A percentile compares a stretch with the other conserved stretches of the same genome.
These are phyloP conservation scores for Silvanus unidentatus DNA, from an alignment of 2,888 invertebrate species.

Conservation along the genomic window DNA sequence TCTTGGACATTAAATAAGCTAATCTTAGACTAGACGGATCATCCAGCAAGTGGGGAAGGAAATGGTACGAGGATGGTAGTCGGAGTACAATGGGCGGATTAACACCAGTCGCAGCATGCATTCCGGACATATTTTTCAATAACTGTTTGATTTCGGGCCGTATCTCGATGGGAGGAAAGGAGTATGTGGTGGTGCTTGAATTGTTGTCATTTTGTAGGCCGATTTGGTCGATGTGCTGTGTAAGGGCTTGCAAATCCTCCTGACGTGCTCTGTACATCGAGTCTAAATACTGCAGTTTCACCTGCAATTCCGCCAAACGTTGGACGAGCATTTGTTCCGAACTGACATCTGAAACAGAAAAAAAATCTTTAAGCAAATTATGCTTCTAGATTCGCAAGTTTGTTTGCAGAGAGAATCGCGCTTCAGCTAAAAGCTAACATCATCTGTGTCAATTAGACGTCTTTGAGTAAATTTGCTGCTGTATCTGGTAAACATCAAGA, in stretches of 20 bases:
- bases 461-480: too few species aligned
- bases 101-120: slow-evolving; percentile 47
- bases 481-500: too few species aligned
- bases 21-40: slow-evolving; percentile 72
- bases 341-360: slow-evolving; percentile 52
- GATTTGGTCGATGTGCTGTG: slow-evolving; percentile 57
- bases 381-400: too few species aligned
- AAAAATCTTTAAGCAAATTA: slow-evolving; percentile 1
- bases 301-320: slow-evolving; percentile 69
- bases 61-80: slow-evolving; percentile 75
- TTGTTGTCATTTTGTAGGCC: slow-evolving; percentile 30
- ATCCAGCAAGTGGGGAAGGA: slow-evolving; percentile 79
- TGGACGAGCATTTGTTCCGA: slow-evolving; percentile 62
- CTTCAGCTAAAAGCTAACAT: too few species aligned
- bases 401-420: too few species aligned
- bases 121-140: slow-evolving; percentile 48
- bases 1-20: slow-evolving; percentile 69
- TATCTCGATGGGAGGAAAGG: slow-evolving; percentile 35
- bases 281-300: slow-evolving; percentile 72
- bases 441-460: too few species aligned
- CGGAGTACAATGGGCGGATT: slow-evolving; percentile 51
- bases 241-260: slow-evolving; percentile 67
- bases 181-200: slow-evolving; percentile 25
- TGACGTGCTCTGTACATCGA: slow-evolving; percentile 70
- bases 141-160: slow-evolving; percentile 38